Base-by-base conservation (phyloP, 2,888 invertebrate species). In the Nebria brevicollis region DNA sequence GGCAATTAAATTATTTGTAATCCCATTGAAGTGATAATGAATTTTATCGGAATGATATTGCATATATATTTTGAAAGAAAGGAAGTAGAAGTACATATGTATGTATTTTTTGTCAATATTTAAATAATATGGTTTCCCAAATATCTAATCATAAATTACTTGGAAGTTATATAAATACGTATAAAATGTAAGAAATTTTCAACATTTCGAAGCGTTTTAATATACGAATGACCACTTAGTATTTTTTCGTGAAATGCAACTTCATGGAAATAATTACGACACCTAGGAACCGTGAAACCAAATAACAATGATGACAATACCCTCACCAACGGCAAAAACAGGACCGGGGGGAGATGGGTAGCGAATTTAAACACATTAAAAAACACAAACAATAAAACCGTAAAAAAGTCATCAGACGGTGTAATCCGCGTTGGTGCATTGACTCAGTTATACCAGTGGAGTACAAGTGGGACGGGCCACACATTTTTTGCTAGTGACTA, bases 191-290 rank as follows among this genome's bases (percentile, higher is more conserved):
- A 20, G 20, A 20, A 20, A 20, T 20, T 20, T 20, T 20, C 20
- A 20, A 20, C 20, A 20, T 34, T 34, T 34, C 5, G 34, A 34
- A 2, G 5, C 34, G 34, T 34, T 34, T 34, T 34, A 34, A 54
- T 54, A 54, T 54, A 54, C 13, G 2, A 54, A 11, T 54, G 54
- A 54, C 4, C 34, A 54, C 54, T 54, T 54, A 54, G 8, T 54
- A 11, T 54, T 11, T 54, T 54, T 54, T 54, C 10, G 3, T 26
- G 10, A 68, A 68, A 68, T 68, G 20, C 68, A 20, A 26, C 13
- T 68, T 68, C 68, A 68, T 68, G 68, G 68, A 68, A 68, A 68
- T 26, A 68, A 68, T 68, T 68, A 68, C 68, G 68, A 26, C 26
- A 68, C 20, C 68, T 68, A 68, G 68, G 68, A 68, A 68, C 68